phyloP scores from a whole-genome alignment of 2,113 vertebrate genomes.

The Dasypus novemcinctus region DNA sequence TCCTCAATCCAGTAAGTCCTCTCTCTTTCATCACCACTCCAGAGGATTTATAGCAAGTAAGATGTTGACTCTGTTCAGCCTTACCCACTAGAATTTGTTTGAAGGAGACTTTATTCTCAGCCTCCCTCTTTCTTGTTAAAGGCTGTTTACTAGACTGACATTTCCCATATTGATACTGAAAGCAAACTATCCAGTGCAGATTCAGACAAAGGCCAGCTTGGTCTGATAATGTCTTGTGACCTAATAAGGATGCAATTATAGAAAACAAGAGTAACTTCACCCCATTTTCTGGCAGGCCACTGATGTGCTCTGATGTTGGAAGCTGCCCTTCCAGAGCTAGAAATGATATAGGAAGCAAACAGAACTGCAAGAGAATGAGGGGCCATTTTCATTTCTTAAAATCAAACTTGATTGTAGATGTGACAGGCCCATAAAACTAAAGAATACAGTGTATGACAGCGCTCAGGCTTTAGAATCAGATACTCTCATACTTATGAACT shows the following conservation, averaged over 20 bases:
- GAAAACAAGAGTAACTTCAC: background rate
- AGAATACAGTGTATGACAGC: background rate
- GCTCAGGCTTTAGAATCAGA: background rate
- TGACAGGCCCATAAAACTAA: background rate
- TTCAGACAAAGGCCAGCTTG: slow-evolving; percentile 25
- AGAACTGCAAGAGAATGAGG: background rate
- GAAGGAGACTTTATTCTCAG: slow-evolving; percentile 58
- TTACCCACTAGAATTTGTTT: background rate
- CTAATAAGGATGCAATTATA: background rate
- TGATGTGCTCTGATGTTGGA: background rate
- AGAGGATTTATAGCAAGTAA: slow-evolving; percentile 46
- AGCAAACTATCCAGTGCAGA: slow-evolving; percentile 28
- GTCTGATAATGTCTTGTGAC: background rate
- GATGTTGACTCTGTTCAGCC: slow-evolving; percentile 36
- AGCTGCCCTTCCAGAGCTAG: background rate
- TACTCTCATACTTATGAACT: background rate
- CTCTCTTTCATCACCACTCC: slow-evolving; percentile 32
- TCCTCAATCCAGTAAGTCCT: background rate
- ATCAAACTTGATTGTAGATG: background rate
- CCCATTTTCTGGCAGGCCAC: background rate
- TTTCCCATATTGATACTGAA: slow-evolving; percentile 52
- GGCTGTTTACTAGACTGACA: slow-evolving; percentile 50
- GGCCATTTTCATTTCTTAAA: background rate
- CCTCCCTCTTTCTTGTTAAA: background rate
- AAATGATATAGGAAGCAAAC: background rate